Conservation (phyloP, 1,140 invertebrate genomes). For the Drosophila trapezifrons region DNA sequence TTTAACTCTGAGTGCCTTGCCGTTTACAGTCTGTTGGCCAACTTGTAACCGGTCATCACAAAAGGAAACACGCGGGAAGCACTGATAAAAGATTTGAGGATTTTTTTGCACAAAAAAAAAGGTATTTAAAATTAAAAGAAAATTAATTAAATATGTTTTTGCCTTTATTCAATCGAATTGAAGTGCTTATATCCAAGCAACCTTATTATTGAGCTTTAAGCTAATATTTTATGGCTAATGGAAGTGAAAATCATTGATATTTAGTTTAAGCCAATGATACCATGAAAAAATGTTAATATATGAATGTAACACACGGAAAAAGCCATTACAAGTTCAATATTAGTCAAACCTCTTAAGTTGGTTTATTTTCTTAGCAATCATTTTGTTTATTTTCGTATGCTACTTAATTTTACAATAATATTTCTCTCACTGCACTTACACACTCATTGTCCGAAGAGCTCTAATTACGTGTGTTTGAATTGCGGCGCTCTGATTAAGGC, state of each 20-base stretch:
- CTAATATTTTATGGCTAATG: too few species aligned
- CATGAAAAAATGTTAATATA: background rate
- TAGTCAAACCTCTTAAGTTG: too few species aligned
- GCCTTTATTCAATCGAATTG: too few species aligned
- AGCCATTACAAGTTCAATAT: too few species aligned
- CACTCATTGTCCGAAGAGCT: slow-evolving; percentile 30
- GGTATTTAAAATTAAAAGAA: background rate
- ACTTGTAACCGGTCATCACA: slow-evolving; percentile 27
- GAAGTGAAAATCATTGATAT: too few species aligned
- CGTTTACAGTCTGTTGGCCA: slow-evolving; percentile 45
- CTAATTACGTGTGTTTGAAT: slow-evolving; percentile 68
- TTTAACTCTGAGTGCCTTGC: slow-evolving; percentile 42
- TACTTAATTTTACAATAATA: too few species aligned
- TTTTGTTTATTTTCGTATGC: background rate
- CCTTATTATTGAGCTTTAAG: too few species aligned
- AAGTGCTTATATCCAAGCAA: too few species aligned
- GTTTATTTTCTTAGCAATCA: background rate
- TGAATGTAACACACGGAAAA: too few species aligned
- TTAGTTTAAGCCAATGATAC: background rate
- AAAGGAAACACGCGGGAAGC: slow-evolving; percentile 12
- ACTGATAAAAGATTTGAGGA: slow-evolving; percentile 7
- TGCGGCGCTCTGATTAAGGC: slow-evolving; percentile 40
- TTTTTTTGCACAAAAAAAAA: background rate
- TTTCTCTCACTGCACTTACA: background rate
- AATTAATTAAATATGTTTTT: too few species aligned